A percentile compares a stretch with the other conserved stretches of the same genome.
These are phyloP conservation scores for Cassiopea xamachana DNA, from an alignment of 30 jellyfish, hydroid and myxozoan genomes.

Conservation along the genomic window DNA sequence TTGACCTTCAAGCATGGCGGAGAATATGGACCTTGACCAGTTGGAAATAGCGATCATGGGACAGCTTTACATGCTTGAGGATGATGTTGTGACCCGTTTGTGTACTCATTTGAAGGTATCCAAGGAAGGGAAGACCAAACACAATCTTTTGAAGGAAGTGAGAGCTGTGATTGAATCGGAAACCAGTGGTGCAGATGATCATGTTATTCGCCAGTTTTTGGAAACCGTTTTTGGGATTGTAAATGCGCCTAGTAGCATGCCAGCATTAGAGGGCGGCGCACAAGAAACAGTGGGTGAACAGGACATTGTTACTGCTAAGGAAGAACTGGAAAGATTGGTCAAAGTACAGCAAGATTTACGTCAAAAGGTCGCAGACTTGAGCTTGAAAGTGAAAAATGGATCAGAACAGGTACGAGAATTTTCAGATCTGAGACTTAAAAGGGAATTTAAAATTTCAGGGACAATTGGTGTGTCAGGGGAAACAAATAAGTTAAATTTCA, in stretches of 20 bases:
- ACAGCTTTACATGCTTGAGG: background rate
- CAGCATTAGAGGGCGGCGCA: conserved; percentile 12
- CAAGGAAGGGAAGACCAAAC: conserved; percentile 54
- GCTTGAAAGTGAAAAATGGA: conserved; percentile 12
- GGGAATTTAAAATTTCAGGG: conserved; percentile 41
- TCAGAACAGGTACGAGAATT: conserved; percentile 21
- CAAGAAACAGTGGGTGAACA: conserved; percentile 2
- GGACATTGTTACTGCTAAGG: conserved; percentile 7
- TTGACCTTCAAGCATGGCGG: background rate
- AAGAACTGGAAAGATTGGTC: conserved; percentile 17
- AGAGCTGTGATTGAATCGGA: conserved; percentile 34
- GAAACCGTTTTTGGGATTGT: conserved; percentile 7
- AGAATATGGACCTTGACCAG: conserved; percentile 30
- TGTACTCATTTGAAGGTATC: background rate
- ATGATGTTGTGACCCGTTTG: background rate
- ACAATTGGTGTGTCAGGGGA: conserved; percentile 49
- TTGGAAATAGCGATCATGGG: conserved; percentile 36
- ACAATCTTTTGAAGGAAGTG: conserved; percentile 2
- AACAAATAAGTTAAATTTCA: conserved; percentile 34
- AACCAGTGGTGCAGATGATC: conserved; percentile 9
- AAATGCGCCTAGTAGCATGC: conserved; percentile 8
- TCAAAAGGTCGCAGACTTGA: conserved; percentile 6
- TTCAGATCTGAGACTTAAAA: conserved; percentile 20
- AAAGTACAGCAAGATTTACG: conserved; percentile 10
- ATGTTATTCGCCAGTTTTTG: conserved; percentile 5